Conservation (phyloP, 2,113 vertebrate genomes). For the Apistogramma diplotaenia region DNA sequence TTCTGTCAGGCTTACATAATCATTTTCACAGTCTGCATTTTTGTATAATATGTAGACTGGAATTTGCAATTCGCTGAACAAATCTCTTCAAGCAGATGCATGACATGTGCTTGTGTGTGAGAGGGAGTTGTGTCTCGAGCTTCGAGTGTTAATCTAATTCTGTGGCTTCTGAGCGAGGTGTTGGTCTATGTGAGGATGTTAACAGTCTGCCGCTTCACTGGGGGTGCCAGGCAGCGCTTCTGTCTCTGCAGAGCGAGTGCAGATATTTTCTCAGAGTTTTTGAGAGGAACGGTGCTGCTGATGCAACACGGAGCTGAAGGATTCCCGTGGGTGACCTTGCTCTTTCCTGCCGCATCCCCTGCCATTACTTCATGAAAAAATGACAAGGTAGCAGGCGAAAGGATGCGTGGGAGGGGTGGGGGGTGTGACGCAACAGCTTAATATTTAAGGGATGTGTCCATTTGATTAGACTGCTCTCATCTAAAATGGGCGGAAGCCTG, state of each 20-base stretch:
- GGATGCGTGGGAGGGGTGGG: not conserved
- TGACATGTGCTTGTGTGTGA: slow-evolving; percentile 23
- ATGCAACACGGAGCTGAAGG: slow-evolving; percentile 10
- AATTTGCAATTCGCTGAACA: not conserved
- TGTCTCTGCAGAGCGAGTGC: slow-evolving; percentile 6
- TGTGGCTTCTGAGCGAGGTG: slow-evolving; percentile 48
- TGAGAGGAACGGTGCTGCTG: slow-evolving; percentile 9
- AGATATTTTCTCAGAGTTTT: slow-evolving; percentile 14
- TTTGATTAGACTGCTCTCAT: slow-evolving; percentile 3
- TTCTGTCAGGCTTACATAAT: slow-evolving; percentile 13
- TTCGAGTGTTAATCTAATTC: slow-evolving; percentile 51
- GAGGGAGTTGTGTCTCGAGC: slow-evolving; percentile 16
- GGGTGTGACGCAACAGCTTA: not conserved
- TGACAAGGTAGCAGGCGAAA: not conserved
- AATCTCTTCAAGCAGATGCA: slow-evolving; percentile 21
- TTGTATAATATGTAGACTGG: not conserved
- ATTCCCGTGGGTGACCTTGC: slow-evolving; percentile 39
- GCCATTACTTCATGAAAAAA: slow-evolving; percentile 1
- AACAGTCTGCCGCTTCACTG: slow-evolving; percentile 46
- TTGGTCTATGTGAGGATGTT: slow-evolving; percentile 50
- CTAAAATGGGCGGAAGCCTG: not conserved
- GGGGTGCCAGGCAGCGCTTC: slow-evolving; percentile 32
- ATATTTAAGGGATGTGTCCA: not conserved
- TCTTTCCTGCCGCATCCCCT: slow-evolving; percentile 25
- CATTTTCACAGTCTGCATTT: not conserved